These are phyloP conservation scores for Danio choprae DNA, from an alignment of 2,797 vertebrate species.

Conservation along the genomic window DNA sequence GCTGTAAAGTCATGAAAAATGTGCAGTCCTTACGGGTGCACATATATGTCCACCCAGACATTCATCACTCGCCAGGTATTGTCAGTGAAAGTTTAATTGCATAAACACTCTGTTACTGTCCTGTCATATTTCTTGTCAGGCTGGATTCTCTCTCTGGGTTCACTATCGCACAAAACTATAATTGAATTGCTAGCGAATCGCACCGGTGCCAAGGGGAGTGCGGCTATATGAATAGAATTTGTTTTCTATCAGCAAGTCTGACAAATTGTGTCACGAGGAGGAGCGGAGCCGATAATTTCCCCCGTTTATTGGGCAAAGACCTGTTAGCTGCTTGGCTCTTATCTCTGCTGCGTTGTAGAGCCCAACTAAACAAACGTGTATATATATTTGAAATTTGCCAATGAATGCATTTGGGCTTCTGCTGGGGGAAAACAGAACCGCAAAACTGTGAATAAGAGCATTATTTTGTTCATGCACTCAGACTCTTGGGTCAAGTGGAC, in stretches of 20 bases:
- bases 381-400: constrained; percentile 59
- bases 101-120: constrained; percentile 99
- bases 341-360: constrained; percentile 82
- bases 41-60: constrained; percentile 86
- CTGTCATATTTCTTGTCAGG: constrained; percentile 98
- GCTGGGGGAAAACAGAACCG: constrained; percentile 56
- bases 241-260: constrained; percentile 93
- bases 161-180: constrained; percentile 96
- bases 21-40: constrained; percentile 86
- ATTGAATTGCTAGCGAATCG: constrained; percentile 97
- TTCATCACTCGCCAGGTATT: constrained; percentile 93
- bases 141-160: constrained; percentile 89
- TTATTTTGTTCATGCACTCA: constrained; percentile 50
- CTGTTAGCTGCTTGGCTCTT: constrained; percentile 84
- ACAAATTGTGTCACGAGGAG: constrained; percentile 89
- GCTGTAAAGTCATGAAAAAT: constrained; percentile 94
- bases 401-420: constrained; percentile 67
- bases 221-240: constrained; percentile 94
- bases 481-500: constrained; percentile 45
- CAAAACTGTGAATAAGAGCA: constrained; percentile 50
- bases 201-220: constrained; percentile 81
- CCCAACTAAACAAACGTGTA: constrained; percentile 65
- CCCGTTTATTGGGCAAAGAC: constrained; percentile 87
- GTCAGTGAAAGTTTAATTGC: constrained; percentile 98
- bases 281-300: constrained; percentile 86